Conservation (phyloP, 1,140 invertebrate genomes). For the Dendrolimus punctatus region DNA sequence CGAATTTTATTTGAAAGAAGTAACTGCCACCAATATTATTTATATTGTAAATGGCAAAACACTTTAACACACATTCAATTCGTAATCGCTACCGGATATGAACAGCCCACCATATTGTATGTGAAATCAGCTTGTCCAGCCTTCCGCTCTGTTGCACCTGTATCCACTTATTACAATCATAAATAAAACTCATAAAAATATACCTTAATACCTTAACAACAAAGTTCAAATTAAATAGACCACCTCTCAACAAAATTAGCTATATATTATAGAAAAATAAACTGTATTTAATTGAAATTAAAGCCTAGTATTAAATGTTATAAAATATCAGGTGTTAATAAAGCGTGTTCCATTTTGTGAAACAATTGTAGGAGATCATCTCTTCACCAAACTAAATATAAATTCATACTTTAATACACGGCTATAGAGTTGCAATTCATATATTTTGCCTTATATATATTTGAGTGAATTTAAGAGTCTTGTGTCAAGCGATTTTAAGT, state of each 20-base stretch:
- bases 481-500: too few relatives aligned
- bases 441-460: too few relatives aligned
- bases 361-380: constrained; percentile 39
- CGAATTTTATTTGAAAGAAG: too few relatives aligned
- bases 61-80: constrained; percentile 4
- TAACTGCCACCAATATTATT: too few relatives aligned
- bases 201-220: constrained; percentile 6
- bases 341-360: constrained; percentile 47
- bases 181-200: constrained; percentile 10
- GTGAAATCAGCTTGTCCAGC: constrained; percentile 57
- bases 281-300: too few relatives aligned
- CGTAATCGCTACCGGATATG: constrained; percentile 53
- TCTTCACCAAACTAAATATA: not conserved
- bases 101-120: constrained; percentile 59
- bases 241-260: too few relatives aligned
- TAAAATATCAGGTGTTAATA: constrained; percentile 46
- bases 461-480: too few relatives aligned
- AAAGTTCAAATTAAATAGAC: too few relatives aligned
- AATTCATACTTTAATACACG: too few relatives aligned
- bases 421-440: too few relatives aligned
- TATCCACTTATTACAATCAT: constrained; percentile 27
- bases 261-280: too few relatives aligned
- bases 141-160: constrained; percentile 61
- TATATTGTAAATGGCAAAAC: not conserved
- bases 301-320: constrained; percentile 6